Evolutionary conservation across 1,140 invertebrate genomes (phyloP).

Genomic region (Lucilia cuprina): DNA sequence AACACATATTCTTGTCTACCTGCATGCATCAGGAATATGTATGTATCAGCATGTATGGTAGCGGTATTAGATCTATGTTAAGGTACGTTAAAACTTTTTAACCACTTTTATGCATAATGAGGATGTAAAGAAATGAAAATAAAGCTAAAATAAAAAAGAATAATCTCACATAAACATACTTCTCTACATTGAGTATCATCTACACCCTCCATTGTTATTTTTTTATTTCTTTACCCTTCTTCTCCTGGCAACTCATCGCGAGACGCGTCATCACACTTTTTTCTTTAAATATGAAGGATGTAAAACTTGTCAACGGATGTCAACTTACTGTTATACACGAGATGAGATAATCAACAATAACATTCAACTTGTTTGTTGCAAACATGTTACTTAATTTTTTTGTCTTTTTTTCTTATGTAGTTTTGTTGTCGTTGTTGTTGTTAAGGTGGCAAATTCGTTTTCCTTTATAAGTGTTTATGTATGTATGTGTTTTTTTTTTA

Average conservation of each 20-base stretch:
- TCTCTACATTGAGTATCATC: background rate
- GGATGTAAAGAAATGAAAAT: background rate
- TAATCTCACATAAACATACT: background rate
- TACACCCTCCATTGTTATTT: background rate
- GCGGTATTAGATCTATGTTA: background rate
- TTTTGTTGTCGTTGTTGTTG: background rate
- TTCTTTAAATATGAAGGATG: constrained; percentile 13
- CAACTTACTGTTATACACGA: constrained; percentile 23
- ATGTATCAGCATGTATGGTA: background rate
- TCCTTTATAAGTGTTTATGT: background rate
- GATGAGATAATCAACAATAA: constrained; percentile 30
- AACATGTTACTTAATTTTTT: constrained; percentile 4
- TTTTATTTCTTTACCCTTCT: background rate
- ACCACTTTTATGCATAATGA: constrained; percentile 27
- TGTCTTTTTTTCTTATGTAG: background rate
- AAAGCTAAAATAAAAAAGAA: background rate
- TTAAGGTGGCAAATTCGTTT: background rate
- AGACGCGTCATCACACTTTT: background rate
- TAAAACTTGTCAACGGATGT: constrained; percentile 33
- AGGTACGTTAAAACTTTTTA: constrained; percentile 10
- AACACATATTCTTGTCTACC: background rate
- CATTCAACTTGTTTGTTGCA: constrained; percentile 23
- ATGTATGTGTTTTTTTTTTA: background rate
- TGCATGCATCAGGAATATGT: background rate
- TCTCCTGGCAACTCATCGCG: background rate